A percentile compares a stretch with the other conserved stretches of the same genome.
phyloP scores from a whole-genome alignment of 2,797 vertebrate genomes.

The Acrocephalus scirpaceus region DNA sequence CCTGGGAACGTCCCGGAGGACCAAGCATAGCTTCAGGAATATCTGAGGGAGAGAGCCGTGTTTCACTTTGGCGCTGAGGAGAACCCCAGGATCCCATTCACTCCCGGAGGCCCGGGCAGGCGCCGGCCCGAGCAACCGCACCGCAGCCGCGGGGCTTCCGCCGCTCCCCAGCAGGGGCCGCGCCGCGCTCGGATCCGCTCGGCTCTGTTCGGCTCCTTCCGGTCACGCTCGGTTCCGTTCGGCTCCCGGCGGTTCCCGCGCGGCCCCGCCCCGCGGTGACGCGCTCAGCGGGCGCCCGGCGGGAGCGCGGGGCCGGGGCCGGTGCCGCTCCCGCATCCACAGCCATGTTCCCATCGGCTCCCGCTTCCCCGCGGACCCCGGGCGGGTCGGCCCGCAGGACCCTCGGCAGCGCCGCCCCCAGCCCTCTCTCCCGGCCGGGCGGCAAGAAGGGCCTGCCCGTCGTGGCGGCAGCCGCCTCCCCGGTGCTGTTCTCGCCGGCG shows the following conservation, averaged over 20 bases:
- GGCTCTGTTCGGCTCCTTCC: background rate
- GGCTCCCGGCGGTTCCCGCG: background rate
- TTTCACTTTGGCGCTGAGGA: accelerated
- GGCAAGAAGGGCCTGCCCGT: constrained; percentile 56
- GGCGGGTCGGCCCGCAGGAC: constrained; percentile 58
- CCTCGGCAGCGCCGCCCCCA: constrained; percentile 26
- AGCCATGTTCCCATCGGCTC: constrained; percentile 49
- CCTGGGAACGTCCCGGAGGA: background rate
- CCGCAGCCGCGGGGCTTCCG: background rate
- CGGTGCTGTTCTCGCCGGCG: constrained; percentile 70
- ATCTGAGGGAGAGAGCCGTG: accelerated
- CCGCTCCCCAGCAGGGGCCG: background rate
- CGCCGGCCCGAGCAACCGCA: accelerated
- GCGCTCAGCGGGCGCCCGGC: background rate
- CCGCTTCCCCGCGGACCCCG: constrained; percentile 69
- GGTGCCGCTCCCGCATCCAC: accelerated
- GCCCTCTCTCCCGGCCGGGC: constrained; percentile 62
- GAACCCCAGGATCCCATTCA: accelerated
- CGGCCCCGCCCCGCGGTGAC: background rate
- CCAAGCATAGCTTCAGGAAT: accelerated
- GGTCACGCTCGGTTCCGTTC: background rate
- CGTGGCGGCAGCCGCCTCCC: constrained; percentile 37
- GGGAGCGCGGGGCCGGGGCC: background rate
- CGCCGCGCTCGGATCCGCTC: background rate
- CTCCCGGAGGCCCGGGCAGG: accelerated